Conservation (phyloP, 2,113 vertebrate species). For the Charadrius vociferus region DNA sequence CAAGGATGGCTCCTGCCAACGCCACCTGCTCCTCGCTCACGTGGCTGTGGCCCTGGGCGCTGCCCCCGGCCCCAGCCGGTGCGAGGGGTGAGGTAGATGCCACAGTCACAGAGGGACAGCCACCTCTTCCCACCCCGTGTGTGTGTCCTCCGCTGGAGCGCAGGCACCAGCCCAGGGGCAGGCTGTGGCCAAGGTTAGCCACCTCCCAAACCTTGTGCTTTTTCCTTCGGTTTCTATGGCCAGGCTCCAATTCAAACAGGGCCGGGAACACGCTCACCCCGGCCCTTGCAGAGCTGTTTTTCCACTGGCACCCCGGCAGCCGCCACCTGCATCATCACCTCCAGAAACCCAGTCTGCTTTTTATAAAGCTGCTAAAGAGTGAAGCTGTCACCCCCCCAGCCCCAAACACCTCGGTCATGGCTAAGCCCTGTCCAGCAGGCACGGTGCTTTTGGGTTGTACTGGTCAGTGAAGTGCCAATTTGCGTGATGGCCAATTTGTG, state of each 20-base stretch:
- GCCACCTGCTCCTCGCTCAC: slow-evolving; percentile 16
- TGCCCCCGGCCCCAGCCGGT: too few species aligned
- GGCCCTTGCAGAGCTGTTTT: background rate
- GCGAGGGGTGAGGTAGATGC: background rate
- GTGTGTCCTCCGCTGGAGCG: accelerated
- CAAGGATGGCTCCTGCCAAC: background rate
- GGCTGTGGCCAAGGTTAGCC: background rate
- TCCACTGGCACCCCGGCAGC: background rate
- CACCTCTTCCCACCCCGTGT: background rate
- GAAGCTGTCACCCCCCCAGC: background rate
- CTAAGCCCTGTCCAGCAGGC: accelerated
- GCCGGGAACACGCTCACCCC: background rate
- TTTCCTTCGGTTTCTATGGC: background rate
- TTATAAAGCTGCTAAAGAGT: background rate
- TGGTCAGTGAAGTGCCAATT: background rate
- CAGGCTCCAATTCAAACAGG: background rate
- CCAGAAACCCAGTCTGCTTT: background rate
- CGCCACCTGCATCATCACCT: background rate
- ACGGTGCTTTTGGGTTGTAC: background rate
- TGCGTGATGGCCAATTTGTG: background rate
- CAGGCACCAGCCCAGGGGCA: background rate
- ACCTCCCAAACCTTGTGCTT: background rate
- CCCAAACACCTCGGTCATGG: accelerated
- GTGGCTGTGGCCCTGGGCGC: background rate
- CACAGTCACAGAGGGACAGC: accelerated